These are phyloP conservation scores for Chrosomus eos DNA, from an alignment of 2,797 vertebrate genomes.

Conservation along the genomic window DNA sequence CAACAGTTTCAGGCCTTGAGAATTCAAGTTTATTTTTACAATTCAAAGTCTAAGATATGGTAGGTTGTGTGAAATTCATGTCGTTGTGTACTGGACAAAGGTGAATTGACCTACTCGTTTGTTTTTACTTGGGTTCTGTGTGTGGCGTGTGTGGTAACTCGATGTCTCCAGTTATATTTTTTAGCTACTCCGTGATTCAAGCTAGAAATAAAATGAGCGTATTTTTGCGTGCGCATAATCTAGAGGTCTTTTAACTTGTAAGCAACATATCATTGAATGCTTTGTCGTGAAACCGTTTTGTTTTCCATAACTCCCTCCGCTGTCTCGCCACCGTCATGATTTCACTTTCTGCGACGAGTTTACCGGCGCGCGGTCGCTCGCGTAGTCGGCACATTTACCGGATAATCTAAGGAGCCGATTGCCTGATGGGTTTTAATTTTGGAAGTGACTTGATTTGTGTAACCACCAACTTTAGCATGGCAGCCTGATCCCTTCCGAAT, in stretches of 20 bases:
- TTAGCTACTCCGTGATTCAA: constrained; percentile 26
- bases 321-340: neutral
- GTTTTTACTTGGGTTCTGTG: constrained; percentile 55
- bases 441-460: neutral
- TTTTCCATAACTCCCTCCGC: neutral
- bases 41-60: constrained; percentile 69
- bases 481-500: neutral
- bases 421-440: neutral
- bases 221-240: constrained; percentile 12
- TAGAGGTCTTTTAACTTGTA: constrained; percentile 34
- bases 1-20: constrained; percentile 67
- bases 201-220: constrained; percentile 31
- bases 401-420: neutral
- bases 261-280: constrained; percentile 32
- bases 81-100: constrained; percentile 83
- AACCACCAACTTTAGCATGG: neutral
- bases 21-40: constrained; percentile 59
- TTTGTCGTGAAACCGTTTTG: neutral
- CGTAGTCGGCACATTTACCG: neutral
- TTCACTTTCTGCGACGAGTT: neutral
- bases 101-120: constrained; percentile 81
- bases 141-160: constrained; percentile 64
- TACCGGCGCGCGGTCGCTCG: neutral
- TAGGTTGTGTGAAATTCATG: constrained; percentile 73
- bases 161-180: constrained; percentile 24